Evolutionary conservation across 2,797 vertebrate genomes (phyloP), one percentile per base, ranked within the genome.

Genomic region (Hoplostethus mediterraneus): DNA sequence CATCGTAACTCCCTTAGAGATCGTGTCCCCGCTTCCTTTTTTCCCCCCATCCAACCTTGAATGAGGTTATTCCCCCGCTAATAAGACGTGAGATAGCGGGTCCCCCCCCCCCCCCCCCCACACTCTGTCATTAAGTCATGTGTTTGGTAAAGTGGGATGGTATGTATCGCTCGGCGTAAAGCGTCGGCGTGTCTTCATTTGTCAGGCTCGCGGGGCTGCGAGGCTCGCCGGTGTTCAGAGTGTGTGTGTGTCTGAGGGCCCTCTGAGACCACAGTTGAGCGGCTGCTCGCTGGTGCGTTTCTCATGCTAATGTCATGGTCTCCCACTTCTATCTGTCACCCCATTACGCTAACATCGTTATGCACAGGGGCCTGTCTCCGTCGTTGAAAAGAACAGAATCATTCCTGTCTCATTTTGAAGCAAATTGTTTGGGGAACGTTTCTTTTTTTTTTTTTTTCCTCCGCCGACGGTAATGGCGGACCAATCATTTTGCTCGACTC

Each of bases 321-420:
- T 89, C 89, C 89, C 86, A 88, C 21, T 92, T 93, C 92, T 91
- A 93, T 92, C 92, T 94, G 93, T 95, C 92, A 94, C 88, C 90
- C 92, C 93, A 94, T 94, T 94, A 94, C 90, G 86, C 89, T 94
- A 93, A 94, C 93, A 93, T 93, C 93, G 94, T 95, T 94, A 95
- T 95, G 94, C 94, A 93, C 90, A 84, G 86, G 81, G 87, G 87
- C 91, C 89, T 91, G 90, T 92, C 92, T 91, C 80, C 62, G 84
- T 67, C 73, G 73, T 76, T 90, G 91, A 94, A 92, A 86, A 93
- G 92, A 94, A 94, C 92, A 92, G 87, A 94, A 95, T 94, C 91
- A 93, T 93, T 94, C 93, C 92, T 94, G 90, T 93, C 87, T 91
- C 92, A 90, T 93, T 94, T 93, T 94, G 89, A 94, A 90, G 93